A percentile compares a stretch with the other conserved stretches of the same genome.
Conservation (phyloP, 2,113 vertebrate genomes). For the Ivindomyrus marchei region DNA sequence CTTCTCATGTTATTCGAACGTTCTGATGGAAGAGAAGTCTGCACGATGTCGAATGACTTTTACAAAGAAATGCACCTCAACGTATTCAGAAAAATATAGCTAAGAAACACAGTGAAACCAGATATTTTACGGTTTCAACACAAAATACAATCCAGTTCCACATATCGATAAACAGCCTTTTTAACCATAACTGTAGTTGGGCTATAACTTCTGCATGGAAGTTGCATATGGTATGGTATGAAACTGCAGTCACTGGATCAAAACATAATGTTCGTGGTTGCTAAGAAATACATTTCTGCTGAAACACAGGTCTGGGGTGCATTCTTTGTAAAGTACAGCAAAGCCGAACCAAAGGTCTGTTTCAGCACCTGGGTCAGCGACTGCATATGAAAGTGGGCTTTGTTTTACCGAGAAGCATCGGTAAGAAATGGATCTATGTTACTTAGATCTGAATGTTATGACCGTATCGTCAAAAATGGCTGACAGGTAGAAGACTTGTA, state of each 20-base stretch:
- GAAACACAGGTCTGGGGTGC: background rate
- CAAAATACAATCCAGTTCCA: background rate
- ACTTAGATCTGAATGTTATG: background rate
- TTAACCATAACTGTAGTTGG: background rate
- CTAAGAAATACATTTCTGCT: background rate
- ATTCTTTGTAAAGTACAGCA: background rate
- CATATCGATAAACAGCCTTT: background rate
- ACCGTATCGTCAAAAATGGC: background rate
- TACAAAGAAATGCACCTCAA: background rate
- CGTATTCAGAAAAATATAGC: background rate
- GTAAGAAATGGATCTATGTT: background rate
- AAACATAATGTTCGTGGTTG: background rate
- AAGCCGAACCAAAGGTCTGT: background rate
- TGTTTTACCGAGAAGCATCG: background rate
- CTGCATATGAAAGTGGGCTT: background rate
- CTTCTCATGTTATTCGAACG: constrained; percentile 27
- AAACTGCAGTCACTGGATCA: background rate
- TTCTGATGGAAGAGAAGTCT: constrained; percentile 2
- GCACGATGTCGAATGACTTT: background rate
- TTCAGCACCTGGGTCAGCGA: constrained; percentile 45
- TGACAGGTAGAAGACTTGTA: background rate
- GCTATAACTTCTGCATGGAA: background rate
- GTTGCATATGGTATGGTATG: background rate
- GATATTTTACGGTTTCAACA: background rate
- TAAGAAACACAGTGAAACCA: background rate